These are phyloP conservation scores for Ceratosolen solmsi DNA, from an alignment of 1,140 invertebrate species.

Conservation along the genomic window DNA sequence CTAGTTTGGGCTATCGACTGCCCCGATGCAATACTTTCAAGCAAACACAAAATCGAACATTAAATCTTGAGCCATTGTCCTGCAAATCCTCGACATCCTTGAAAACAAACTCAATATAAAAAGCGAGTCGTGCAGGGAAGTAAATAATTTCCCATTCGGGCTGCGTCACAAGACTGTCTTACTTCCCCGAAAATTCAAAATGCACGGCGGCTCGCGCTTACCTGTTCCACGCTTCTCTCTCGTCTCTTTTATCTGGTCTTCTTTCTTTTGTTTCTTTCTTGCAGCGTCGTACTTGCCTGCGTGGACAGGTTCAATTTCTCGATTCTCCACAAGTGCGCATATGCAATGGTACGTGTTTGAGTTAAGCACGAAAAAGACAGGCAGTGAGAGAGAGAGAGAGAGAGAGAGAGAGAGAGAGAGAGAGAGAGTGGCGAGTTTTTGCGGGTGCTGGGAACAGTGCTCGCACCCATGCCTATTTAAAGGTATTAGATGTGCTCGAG, in stretches of 20 bases:
- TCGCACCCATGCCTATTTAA: constrained; percentile 45
- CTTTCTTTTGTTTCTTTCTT: constrained; percentile 7
- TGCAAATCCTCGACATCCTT: neutral
- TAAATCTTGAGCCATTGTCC: constrained; percentile 13
- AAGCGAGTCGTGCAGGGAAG: neutral
- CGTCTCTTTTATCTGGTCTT: neutral
- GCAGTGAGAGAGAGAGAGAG: neutral
- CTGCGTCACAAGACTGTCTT: neutral
- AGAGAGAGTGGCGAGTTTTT: constrained; percentile 34
- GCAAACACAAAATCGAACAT: neutral
- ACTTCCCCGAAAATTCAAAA: constrained; percentile 50
- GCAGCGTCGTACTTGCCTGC: neutral
- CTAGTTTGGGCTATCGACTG: neutral
- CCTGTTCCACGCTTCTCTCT: constrained; percentile 6
- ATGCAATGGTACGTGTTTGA: neutral
- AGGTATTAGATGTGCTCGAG: constrained; percentile 43
- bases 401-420: neutral
- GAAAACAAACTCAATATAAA: constrained; percentile 1
- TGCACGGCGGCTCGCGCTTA: neutral
- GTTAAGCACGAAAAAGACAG: neutral
- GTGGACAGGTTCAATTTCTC: constrained; percentile 44
- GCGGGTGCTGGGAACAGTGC: neutral
- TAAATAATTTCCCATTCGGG: constrained; percentile 16
- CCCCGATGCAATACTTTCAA: neutral
- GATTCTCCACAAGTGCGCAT: constrained; percentile 24